A percentile compares a stretch with the other conserved stretches of the same genome.
These are phyloP conservation scores for Peribatodes rhomboidaria DNA, from an alignment of 2,888 invertebrate species.

Conservation along the genomic window DNA sequence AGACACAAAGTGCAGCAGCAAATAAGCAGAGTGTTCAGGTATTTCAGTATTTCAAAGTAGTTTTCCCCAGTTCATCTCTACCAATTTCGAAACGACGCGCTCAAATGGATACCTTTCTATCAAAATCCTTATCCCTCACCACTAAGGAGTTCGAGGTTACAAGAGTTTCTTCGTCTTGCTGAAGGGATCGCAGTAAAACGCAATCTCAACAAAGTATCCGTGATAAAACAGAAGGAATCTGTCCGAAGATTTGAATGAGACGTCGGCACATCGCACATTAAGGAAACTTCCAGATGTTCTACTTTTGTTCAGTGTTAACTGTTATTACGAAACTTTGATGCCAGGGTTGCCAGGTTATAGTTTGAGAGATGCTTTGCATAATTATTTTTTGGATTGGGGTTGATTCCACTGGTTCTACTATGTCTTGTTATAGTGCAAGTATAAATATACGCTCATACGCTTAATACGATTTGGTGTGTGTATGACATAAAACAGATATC, in stretches of 20 bases:
- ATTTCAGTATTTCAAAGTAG: no score
- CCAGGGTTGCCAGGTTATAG: slow-evolving; percentile 50
- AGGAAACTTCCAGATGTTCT: slow-evolving; percentile 58
- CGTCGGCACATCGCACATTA: slow-evolving; percentile 57
- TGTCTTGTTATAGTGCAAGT: no score
- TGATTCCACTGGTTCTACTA: no score
- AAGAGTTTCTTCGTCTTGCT: background rate
- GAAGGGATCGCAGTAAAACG: slow-evolving; percentile 35
- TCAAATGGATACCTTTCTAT: background rate
- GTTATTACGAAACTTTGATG: slow-evolving; percentile 64
- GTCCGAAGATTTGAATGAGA: slow-evolving; percentile 59
- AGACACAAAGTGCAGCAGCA: no score
- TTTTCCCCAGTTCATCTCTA: background rate
- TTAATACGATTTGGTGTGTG: no score
- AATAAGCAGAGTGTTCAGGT: no score
- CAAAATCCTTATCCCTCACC: background rate
- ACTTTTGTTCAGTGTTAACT: slow-evolving; percentile 65
- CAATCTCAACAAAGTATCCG: slow-evolving; percentile 45
- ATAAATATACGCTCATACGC: no score
- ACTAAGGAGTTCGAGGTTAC: background rate
- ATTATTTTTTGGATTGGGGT: background rate
- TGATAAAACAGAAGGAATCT: slow-evolving; percentile 52
- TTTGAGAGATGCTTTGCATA: background rate
- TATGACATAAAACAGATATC: no score
- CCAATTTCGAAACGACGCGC: background rate